Conservation (phyloP, 2,113 vertebrate genomes). For the Pachycephala philippinensis region DNA sequence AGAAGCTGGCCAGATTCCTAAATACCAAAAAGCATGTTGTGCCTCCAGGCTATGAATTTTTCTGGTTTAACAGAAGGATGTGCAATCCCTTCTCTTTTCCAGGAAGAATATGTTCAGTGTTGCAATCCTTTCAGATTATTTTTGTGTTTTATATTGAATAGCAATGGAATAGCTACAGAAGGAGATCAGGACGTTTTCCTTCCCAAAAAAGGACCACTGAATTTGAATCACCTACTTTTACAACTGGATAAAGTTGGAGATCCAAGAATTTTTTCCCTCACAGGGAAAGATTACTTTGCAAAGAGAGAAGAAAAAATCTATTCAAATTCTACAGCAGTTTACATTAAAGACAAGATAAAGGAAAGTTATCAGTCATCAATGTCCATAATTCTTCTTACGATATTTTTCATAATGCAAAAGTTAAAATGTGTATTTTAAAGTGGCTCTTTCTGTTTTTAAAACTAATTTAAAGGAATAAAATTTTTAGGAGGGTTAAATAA, state of each 20-base stretch:
- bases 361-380: background rate
- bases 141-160: background rate
- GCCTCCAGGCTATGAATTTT: background rate
- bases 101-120: background rate
- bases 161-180: accelerated
- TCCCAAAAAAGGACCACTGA: background rate
- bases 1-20: background rate
- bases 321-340: background rate
- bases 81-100: background rate
- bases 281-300: background rate
- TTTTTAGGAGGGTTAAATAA: background rate
- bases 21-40: background rate
- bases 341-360: background rate
- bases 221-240: background rate
- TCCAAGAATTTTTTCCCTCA: background rate
- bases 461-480: background rate
- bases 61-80: background rate
- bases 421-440: background rate
- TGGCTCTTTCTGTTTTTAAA: background rate
- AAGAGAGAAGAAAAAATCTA: background rate
- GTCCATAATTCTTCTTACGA: background rate
- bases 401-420: background rate
- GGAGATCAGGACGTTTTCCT: background rate
- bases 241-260: background rate
- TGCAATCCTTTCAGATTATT: background rate